Evolutionary conservation across 2,888 invertebrate species (phyloP), one percentile per base, ranked within the genome.

Genomic region (Polydrusus tereticollis): DNA sequence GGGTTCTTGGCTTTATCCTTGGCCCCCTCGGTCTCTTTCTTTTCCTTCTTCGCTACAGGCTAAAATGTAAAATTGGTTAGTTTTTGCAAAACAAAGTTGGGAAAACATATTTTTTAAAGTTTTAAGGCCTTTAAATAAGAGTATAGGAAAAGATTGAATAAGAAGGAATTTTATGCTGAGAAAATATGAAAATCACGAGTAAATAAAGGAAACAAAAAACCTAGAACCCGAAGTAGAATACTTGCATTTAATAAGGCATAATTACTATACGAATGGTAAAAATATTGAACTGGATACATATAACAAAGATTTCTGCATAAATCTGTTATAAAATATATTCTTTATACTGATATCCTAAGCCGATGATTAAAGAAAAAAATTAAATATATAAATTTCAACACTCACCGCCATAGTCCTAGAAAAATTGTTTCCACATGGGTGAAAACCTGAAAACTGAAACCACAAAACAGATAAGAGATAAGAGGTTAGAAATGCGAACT

Each of bases 1-100:
- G 92, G 90, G 90, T 99, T 99, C 87, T 97, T 97, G 70, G 93
- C 90, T 81, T 95, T 93, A 86, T 95, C 95, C 81, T 90, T 90
- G 62, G 88, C 87, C 68, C 89, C 88, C 79, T 86, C 88, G 84
- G 90, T 91, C 60, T 88, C 87, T 82, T 88, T 87, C 20, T 77
- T 80, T 80, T 88, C 87, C 23, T 41, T 69, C 81, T 87, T 88
- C 81, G 87, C 88, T 85, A 86, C 86, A 86, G 90, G 90, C 90
- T 90, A 85, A 80, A 86, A 85, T 79, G 75, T 21, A 55, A 26
- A 55, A 50, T 45, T 66, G 64, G 59, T 66, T 67, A 57, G 58
- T 2, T 52, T 14, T 59, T n/a, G 52, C 16, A 60, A 62, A 58
- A 66, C 41, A 71, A 59, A 14, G 16, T 57, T 29, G 1, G 5